phyloP scores from a whole-genome alignment of 2,113 vertebrate species.

The Perca flavescens region DNA sequence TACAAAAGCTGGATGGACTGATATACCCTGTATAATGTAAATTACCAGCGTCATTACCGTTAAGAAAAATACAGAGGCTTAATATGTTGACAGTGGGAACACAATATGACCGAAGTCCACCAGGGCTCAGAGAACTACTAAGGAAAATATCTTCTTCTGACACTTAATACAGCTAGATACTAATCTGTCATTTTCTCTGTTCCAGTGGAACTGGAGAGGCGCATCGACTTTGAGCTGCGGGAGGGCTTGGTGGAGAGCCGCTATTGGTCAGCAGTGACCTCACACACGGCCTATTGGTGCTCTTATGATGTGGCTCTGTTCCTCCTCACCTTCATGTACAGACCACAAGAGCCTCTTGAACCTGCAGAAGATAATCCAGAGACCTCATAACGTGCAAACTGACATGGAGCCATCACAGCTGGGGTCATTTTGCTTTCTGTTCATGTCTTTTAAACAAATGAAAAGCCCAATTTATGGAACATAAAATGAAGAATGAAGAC shows the following conservation, averaged over 20 bases:
- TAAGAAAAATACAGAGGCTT: neutral
- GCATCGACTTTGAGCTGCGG: constrained; percentile 95
- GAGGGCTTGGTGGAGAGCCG: constrained; percentile 97
- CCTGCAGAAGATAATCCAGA: constrained; percentile 71
- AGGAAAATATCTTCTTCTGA: neutral
- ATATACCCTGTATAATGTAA: neutral
- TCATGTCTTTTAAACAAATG: constrained; percentile 1
- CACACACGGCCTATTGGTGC: constrained; percentile 97
- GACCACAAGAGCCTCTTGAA: constrained; percentile 81
- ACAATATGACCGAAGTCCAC: neutral
- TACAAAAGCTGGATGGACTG: too few relatives aligned
- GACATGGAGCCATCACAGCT: neutral
- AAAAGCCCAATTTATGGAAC: neutral
- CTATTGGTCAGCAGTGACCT: constrained; percentile 97
- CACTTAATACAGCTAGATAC: neutral
- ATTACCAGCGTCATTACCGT: neutral
- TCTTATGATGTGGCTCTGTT: constrained; percentile 96
- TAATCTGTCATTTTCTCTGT: constrained; percentile 22
- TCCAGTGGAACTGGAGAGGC: constrained; percentile 92
- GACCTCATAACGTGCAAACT: constrained; percentile 36
- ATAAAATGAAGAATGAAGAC: neutral
- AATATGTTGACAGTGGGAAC: neutral
- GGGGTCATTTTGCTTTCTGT: constrained; percentile 28
- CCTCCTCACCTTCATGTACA: constrained; percentile 95
- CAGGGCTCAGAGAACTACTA: neutral